Base-by-base conservation (phyloP, 2,113 vertebrate species). In the Anarhynchus alexandrinus region DNA sequence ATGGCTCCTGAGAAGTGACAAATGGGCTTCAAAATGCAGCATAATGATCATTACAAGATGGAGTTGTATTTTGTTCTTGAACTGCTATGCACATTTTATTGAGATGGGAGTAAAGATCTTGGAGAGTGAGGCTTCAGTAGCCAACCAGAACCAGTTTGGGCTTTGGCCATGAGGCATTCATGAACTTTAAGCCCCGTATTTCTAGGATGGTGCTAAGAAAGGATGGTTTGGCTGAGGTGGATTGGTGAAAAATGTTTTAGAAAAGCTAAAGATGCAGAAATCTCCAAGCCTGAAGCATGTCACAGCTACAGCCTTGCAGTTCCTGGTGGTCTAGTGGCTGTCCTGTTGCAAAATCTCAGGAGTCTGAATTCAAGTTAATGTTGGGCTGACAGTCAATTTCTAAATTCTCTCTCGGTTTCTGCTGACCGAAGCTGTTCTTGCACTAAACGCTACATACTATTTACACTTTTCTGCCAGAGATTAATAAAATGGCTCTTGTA, bases 21-120 rank as follows among this genome's bases (percentile, higher is more conserved):
- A 91, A 95, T 72, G 72, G 59, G 67, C 77, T 96, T 92, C 82
- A 67, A 79, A 96, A 71, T 59, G 52, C 64, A 93, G 76, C 86
- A 64, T 79, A 64, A 89, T 58, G 52, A 90, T 90, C 83, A 38
- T 57, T 92, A 82, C 34, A 94, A 69, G 72, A 72, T 18, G 30
- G 40, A 30, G 27, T 8, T 91, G 78, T 20, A 52, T 67, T 91
- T 94, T 87, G 52, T 86, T 96, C 65, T 84, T 49, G 47, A 94
- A 38, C 69, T 69, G 67, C 57, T 52, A 3, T 20, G 57, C 59
- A 71, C 7, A 1, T 78, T 86, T 92, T 59, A 74, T 43, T 69
- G 86, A 92, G 80, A 72, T 61, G 72, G 52, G 34, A 91, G 25
- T 57, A 84, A 61, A 59, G 36, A 87, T 89, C 30, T 72, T 49